phyloP scores from a whole-genome alignment of 2,797 vertebrate species.

The Calcarius lapponicus region DNA sequence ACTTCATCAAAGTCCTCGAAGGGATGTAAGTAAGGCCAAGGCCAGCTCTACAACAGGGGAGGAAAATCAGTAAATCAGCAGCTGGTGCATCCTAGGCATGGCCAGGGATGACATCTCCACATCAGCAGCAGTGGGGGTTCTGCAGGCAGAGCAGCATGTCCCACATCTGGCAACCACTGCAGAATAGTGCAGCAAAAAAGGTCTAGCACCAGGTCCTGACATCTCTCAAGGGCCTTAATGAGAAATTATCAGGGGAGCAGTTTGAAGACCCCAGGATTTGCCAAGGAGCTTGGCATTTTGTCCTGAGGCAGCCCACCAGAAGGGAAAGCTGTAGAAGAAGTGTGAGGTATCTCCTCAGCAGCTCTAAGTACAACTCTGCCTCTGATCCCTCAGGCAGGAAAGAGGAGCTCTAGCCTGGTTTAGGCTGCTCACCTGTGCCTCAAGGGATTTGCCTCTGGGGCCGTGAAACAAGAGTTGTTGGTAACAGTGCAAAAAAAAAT shows the following conservation, averaged over 20 bases:
- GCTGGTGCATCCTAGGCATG: not conserved
- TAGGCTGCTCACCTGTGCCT: not conserved
- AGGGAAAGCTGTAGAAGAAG: not conserved
- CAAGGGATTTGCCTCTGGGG: not conserved
- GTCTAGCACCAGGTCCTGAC: not conserved
- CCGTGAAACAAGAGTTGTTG: not conserved
- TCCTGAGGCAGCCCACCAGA: not conserved
- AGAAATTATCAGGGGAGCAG: not conserved
- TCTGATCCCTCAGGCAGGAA: not conserved
- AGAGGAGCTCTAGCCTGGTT: not conserved
- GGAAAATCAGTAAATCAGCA: not conserved
- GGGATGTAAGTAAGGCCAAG: not conserved
- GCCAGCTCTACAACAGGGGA: not conserved
- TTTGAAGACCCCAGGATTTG: not conserved
- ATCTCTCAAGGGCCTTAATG: not conserved
- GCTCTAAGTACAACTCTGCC: not conserved
- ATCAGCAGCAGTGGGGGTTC: not conserved
- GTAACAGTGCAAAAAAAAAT: not conserved
- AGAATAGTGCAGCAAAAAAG: not conserved
- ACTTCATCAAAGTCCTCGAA: not conserved
- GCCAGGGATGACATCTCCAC: not conserved
- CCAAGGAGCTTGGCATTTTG: not conserved
- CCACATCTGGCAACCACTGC: not conserved
- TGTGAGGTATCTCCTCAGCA: not conserved
- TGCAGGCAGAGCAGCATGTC: not conserved